These are phyloP conservation scores for Folsomia manolachei DNA, from an alignment of 2,888 invertebrate species.

Conservation along the genomic window DNA sequence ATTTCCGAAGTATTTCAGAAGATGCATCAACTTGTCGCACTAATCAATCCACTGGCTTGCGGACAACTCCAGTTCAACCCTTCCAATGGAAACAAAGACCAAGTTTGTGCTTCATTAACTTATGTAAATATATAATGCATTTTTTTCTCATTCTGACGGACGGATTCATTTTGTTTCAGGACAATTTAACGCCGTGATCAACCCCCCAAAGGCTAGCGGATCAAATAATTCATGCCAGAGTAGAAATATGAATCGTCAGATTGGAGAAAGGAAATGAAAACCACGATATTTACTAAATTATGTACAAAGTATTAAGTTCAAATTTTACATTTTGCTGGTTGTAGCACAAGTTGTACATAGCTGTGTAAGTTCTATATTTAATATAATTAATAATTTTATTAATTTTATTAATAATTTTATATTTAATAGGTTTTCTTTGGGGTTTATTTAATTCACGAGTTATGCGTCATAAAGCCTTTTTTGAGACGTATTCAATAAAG, in stretches of 20 bases:
- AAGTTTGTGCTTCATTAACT: not conserved
- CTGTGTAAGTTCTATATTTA: too few species aligned
- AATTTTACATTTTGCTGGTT: not conserved
- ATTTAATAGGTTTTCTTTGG: too few species aligned
- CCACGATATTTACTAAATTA: not conserved
- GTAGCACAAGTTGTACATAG: too few species aligned
- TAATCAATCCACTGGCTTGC: not conserved
- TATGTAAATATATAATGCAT: constrained; percentile 1
- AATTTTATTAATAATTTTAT: too few species aligned
- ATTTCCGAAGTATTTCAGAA: not conserved
- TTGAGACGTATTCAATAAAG: too few species aligned
- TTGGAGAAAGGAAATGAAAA: too few species aligned
- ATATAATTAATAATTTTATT: too few species aligned
- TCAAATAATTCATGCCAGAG: not conserved
- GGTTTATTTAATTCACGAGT: too few species aligned
- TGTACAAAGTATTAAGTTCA: not conserved
- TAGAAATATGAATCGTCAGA: not conserved
- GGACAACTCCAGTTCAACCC: not conserved
- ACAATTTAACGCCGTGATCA: constrained; percentile 9
- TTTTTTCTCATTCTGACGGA: not conserved
- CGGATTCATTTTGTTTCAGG: not conserved
- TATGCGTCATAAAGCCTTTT: too few species aligned
- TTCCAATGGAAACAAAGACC: constrained; percentile 13
- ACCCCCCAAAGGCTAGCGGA: not conserved
- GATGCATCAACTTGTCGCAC: constrained; percentile 7